Percentiles rank a stretch among this genome's conserved stretches.
Evolutionary conservation across 2,888 invertebrate species (phyloP).

Genomic region (Coenonympha arcania): DNA sequence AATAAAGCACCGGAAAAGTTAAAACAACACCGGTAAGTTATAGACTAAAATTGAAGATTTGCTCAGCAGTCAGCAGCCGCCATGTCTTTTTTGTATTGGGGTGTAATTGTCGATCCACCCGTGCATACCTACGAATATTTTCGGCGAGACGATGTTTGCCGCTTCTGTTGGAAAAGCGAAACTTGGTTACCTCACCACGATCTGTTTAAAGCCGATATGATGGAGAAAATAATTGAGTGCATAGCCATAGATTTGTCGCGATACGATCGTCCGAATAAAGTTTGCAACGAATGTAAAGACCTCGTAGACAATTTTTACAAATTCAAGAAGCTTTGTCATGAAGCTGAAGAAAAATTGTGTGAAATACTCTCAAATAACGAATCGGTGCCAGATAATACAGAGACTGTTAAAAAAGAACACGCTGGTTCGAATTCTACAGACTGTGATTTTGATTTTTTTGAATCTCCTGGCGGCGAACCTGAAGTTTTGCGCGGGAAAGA

Average conservation of each 20-base stretch:
- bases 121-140: slow-evolving; percentile 52
- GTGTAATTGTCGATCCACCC: slow-evolving; percentile 33
- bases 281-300: slow-evolving; percentile 45
- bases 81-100: slow-evolving; percentile 9
- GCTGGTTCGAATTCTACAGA: background rate
- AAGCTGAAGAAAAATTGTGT: slow-evolving; percentile 41
- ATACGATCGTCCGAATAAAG: slow-evolving; percentile 38
- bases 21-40: no score
- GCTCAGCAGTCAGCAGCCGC: no score
- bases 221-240: slow-evolving; percentile 46
- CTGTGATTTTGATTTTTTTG: slow-evolving; percentile 22
- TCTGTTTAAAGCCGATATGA: slow-evolving; percentile 32
- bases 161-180: slow-evolving; percentile 53
- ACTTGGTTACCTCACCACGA: no score
- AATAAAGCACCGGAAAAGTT: no score
- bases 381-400: background rate
- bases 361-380: slow-evolving; percentile 32
- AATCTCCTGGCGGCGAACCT: slow-evolving; percentile 25
- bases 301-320: slow-evolving; percentile 46
- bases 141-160: slow-evolving; percentile 48
- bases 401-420: slow-evolving; percentile 29
- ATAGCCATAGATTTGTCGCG: slow-evolving; percentile 43
- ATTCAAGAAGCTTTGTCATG: slow-evolving; percentile 51
- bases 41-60: no score
- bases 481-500: slow-evolving; percentile 21